Evolutionary conservation across 2,113 vertebrate species (phyloP).

Genomic region (Oncorhynchus mykiss): DNA sequence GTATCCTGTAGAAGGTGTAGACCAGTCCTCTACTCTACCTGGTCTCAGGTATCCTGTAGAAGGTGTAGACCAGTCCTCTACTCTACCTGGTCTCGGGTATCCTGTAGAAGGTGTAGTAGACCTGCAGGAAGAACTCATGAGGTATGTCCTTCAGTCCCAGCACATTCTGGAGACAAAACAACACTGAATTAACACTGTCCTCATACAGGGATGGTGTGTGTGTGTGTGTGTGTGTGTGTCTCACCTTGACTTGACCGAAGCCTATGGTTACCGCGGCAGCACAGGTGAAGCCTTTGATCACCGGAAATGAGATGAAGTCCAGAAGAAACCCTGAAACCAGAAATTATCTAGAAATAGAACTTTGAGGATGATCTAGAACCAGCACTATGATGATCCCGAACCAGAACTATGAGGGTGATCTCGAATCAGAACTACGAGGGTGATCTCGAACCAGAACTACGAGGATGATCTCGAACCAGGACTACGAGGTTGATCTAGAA

Average conservation of each 20-base stretch:
- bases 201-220: not conserved
- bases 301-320: constrained; percentile 92
- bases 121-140: constrained; percentile 84
- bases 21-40: too few species aligned
- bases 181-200: not conserved
- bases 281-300: constrained; percentile 94
- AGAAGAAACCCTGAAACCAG: constrained; percentile 84
- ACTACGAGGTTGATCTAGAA: not conserved
- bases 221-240: not conserved
- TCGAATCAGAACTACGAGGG: too few species aligned
- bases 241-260: constrained; percentile 93
- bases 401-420: too few species aligned
- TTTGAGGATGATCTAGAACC: too few species aligned
- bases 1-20: too few species aligned
- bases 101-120: constrained; percentile 83
- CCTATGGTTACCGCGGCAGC: constrained; percentile 90
- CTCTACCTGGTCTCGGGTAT: constrained; percentile 72
- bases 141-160: constrained; percentile 84
- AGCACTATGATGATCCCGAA: too few species aligned
- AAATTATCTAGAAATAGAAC: not conserved
- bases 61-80: too few species aligned
- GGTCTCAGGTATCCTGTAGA: too few species aligned
- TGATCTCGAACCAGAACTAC: not conserved
- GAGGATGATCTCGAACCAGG: too few species aligned
- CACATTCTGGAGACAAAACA: constrained; percentile 79